phyloP scores from a whole-genome alignment of 1,140 invertebrate genomes.

The Musca domestica region DNA sequence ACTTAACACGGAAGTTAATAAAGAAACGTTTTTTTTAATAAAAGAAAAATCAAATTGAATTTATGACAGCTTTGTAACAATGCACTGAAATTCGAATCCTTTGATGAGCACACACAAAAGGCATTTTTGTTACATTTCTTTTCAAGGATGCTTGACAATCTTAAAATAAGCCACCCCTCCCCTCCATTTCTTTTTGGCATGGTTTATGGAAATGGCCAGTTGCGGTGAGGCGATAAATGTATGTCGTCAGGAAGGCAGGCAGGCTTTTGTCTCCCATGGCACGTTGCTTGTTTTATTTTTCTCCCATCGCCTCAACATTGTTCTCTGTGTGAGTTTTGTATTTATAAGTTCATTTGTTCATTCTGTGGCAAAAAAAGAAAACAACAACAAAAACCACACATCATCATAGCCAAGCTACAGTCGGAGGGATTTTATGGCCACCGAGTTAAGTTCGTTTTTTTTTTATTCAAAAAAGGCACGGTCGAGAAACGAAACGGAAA shows the following conservation, averaged over 20 bases:
- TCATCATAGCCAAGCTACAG: not conserved
- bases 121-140: conserved; percentile 9
- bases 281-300: no score
- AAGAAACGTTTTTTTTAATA: not conserved
- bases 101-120: conserved; percentile 3
- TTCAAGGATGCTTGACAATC: conserved; percentile 10
- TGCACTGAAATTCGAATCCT: not conserved
- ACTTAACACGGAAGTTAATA: conserved; percentile 14
- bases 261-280: no score
- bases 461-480: no score
- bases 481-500: conserved; percentile 2
- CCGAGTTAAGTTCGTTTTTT: no score
- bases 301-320: not conserved
- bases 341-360: conserved; percentile 23
- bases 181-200: no score
- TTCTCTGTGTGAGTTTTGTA: not conserved
- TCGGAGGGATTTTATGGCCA: no score
- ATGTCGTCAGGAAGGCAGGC: not conserved
- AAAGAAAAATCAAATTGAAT: no score
- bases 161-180: not conserved
- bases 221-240: not conserved
- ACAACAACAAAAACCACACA: no score
- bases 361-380: conserved; percentile 3
- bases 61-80: no score
- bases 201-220: no score